These are phyloP conservation scores for Ormyrus pomaceus DNA, from an alignment of 2,888 invertebrate species.

Conservation along the genomic window DNA sequence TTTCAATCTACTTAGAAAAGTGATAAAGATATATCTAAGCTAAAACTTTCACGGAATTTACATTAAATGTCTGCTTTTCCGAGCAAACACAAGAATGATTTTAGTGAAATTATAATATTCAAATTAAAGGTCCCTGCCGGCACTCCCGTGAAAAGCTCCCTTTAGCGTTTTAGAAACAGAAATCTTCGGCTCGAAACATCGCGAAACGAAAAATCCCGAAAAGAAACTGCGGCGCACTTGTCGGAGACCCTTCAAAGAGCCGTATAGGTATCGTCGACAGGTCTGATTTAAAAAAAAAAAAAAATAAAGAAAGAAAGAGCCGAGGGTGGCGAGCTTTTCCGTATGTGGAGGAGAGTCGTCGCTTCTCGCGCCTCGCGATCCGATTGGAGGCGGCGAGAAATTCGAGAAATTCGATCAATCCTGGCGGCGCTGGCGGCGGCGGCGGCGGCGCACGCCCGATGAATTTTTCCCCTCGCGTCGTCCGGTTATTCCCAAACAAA, in stretches of 20 bases:
- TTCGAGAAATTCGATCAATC: conserved; percentile 54
- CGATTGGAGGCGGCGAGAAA: conserved; percentile 48
- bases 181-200: too few relatives aligned
- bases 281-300: conserved; percentile 19
- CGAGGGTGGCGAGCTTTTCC: neutral
- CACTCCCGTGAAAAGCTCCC: too few relatives aligned
- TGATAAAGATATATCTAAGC: too few relatives aligned
- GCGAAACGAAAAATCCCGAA: conserved; percentile 19
- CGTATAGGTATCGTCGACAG: conserved; percentile 15
- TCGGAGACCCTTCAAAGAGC: conserved; percentile 10
- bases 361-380: conserved; percentile 27
- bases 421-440: neutral
- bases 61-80: too few relatives aligned
- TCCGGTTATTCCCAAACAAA: conserved; percentile 54
- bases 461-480: conserved; percentile 50
- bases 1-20: too few relatives aligned
- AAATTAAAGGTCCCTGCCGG: too few relatives aligned
- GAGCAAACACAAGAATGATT: too few relatives aligned
- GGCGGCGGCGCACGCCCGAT: conserved; percentile 29
- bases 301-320: neutral
- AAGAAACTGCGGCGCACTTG: neutral
- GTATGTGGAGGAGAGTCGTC: neutral
- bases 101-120: too few relatives aligned
- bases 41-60: too few relatives aligned
- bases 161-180: too few relatives aligned